phyloP scores from a whole-genome alignment of 2,113 vertebrate species.

The Phylloscopus trochilus region DNA sequence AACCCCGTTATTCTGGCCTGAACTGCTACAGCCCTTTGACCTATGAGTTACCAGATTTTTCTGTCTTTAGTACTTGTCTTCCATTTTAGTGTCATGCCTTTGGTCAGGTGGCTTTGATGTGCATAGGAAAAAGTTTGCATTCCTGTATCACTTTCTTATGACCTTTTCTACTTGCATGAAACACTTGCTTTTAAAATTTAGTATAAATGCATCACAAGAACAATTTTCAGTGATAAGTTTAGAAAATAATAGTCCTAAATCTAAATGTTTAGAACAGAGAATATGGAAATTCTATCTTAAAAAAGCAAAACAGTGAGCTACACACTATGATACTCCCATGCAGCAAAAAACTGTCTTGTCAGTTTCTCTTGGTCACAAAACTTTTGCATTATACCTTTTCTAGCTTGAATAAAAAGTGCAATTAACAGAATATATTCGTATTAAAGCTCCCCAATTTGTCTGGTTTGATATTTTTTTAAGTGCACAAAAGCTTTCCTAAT shows the following conservation, averaged over 20 bases:
- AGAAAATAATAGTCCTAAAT: neutral
- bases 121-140: neutral
- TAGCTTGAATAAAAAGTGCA: neutral
- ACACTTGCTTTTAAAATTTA: neutral
- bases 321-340: neutral
- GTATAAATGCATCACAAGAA: neutral
- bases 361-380: neutral
- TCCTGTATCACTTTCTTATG: neutral
- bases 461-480: neutral
- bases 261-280: neutral
- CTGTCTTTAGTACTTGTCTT: neutral
- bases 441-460: neutral
- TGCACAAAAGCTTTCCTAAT: neutral
- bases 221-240: neutral
- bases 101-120: neutral
- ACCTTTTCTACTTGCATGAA: neutral
- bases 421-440: neutral
- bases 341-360: neutral
- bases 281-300: neutral
- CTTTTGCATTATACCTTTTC: neutral
- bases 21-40: neutral
- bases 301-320: neutral
- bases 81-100: neutral
- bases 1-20: neutral
- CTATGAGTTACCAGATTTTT: neutral